Base-by-base conservation (phyloP, 2,888 invertebrate genomes). In the Tortrix viridana region DNA sequence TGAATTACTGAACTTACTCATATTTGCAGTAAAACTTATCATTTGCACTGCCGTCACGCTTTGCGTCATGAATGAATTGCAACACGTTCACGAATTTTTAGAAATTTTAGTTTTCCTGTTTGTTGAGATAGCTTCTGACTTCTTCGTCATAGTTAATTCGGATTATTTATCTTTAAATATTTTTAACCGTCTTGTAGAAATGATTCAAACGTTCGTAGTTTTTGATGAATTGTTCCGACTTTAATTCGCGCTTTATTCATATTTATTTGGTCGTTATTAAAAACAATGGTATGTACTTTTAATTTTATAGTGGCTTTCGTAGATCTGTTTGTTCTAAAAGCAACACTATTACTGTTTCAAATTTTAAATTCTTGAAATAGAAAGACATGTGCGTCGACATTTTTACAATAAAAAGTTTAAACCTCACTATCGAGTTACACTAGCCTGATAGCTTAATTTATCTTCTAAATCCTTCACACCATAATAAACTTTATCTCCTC, bases 361-460 rank as follows among this genome's bases (percentile, higher is more conserved):
- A 65, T 69, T 67, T 65, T 68, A 63, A 52, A 44, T 26, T 47
- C 47, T 64, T 55, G 66, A 65, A 57, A 60, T 44, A 69, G 68
- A 67, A 69, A 71, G 7, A 69, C 79, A 82, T 77, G 68, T 76
- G 75, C 72, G 75, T 73, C 65, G 66, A 71, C 70, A 66, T 72
- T 77, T 71, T 73, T 67, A 65, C 67, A 65, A 69, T 76, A 84
- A 81, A 80, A 76, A 70, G 50, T 67, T 69, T 68, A 49, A 70
- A 75, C 75, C 73, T 67, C 69, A 67, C 77, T 77, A 80, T 89
- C 79, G 66, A 58, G 74, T 89, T 85, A 75, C 88, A 79, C 69
- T 60, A 79, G 77, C 74, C 72, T 77, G 79, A 82, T 81, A 79
- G 75, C 77, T 85, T 80, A 77, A 82, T 83, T 81, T 80, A 63